Evolutionary conservation across 2,888 invertebrate genomes (phyloP).

Genomic region (Acanthosepion pharaonis): DNA sequence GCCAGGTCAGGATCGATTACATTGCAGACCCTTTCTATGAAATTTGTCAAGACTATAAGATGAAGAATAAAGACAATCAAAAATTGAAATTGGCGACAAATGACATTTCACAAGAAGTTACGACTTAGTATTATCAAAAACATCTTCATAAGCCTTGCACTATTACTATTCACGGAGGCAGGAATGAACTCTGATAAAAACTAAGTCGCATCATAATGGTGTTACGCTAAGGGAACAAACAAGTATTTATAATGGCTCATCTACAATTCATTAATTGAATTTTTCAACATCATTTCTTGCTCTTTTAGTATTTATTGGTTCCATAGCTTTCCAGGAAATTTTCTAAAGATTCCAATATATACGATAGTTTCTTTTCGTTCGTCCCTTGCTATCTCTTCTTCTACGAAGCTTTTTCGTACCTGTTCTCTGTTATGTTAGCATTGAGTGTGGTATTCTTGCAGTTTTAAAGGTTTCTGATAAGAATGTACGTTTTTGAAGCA

Average conservation of each 20-base stretch:
- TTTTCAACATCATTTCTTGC: background rate
- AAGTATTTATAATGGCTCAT: background rate
- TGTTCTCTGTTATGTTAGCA: background rate
- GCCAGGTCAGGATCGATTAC: too few relatives aligned
- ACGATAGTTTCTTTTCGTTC: background rate
- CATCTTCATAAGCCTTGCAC: background rate
- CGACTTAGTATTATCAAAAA: background rate
- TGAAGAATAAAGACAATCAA: too few relatives aligned
- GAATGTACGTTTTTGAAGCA: background rate
- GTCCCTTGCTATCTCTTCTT: background rate
- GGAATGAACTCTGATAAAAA: background rate
- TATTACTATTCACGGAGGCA: background rate
- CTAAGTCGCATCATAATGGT: background rate
- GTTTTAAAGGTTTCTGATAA: conserved; percentile 11
- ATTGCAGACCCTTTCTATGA: too few relatives aligned
- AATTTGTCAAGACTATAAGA: too few relatives aligned
- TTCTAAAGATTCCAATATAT: background rate
- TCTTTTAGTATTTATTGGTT: background rate
- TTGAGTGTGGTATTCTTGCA: background rate
- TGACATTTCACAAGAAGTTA: background rate
- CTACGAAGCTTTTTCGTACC: background rate
- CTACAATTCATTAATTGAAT: too few relatives aligned
- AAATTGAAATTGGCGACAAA: background rate
- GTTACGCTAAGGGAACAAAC: background rate
- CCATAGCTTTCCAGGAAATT: background rate